Conservation (phyloP, 2,113 vertebrate species). For the Myrmecophaga tridactyla region DNA sequence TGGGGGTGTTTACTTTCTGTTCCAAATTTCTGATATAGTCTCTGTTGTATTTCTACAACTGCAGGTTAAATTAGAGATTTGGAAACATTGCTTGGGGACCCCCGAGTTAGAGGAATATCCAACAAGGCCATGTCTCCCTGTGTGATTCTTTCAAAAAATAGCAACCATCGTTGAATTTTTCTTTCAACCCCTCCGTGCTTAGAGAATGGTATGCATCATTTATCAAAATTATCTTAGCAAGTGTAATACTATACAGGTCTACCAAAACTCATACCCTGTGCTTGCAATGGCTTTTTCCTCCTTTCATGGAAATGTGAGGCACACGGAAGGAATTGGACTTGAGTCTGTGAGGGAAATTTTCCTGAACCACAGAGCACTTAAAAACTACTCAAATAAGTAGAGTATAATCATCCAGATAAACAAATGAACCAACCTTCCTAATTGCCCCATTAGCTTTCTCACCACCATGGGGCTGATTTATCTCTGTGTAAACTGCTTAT, state of each 20-base stretch:
- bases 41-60: neutral
- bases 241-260: slow-evolving; percentile 11
- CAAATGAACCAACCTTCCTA: slow-evolving; percentile 52
- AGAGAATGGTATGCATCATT: neutral
- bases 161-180: neutral
- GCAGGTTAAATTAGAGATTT: neutral
- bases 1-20: neutral
- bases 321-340: slow-evolving; percentile 29
- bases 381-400: neutral
- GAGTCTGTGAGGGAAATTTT: neutral
- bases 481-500: neutral
- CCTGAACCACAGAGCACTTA: slow-evolving; percentile 47
- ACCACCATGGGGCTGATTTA: neutral
- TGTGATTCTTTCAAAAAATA: neutral
- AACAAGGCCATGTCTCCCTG: neutral
- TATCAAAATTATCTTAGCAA: neutral
- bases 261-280: neutral
- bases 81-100: neutral
- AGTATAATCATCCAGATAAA: slow-evolving; percentile 20
- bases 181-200: neutral
- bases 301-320: slow-evolving; percentile 19
- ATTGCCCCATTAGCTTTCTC: slow-evolving; percentile 6
- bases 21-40: neutral
- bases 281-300: neutral
- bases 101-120: neutral